Conservation (phyloP, 2,113 vertebrate species). For the Thryonomys swinderianus region DNA sequence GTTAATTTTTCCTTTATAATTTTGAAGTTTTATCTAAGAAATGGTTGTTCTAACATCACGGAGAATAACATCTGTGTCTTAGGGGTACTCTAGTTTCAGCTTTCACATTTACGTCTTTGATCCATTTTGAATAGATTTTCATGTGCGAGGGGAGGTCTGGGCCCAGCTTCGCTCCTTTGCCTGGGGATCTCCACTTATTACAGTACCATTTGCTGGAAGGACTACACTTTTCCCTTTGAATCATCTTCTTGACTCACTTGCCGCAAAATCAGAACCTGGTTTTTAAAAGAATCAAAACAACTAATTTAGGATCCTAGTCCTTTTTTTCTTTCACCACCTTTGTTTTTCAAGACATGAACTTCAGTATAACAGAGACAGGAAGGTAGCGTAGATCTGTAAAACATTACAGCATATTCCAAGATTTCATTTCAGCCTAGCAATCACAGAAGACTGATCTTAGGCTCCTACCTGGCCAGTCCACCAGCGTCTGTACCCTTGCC, state of each 20-base stretch:
- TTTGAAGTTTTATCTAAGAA: conserved; percentile 8
- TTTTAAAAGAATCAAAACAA: not conserved
- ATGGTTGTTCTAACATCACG: not conserved
- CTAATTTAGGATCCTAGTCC: not conserved
- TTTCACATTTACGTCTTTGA: not conserved
- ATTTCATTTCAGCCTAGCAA: not conserved
- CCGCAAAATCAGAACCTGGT: not conserved
- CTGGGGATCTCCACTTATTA: not conserved
- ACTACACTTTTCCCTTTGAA: not conserved
- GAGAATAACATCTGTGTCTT: not conserved
- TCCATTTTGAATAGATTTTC: conserved; percentile 20
- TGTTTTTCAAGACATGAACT: conserved; percentile 33
- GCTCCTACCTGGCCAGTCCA: not conserved
- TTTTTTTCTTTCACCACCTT: not conserved
- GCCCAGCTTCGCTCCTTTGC: not conserved
- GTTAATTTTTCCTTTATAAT: not conserved
- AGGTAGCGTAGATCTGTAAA: not conserved
- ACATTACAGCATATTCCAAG: not conserved
- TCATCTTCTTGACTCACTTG: not conserved
- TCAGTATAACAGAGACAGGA: conserved; percentile 19
- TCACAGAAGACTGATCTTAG: not conserved
- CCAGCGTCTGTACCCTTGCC: not conserved
- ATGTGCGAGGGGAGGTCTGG: not conserved
- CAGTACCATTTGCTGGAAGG: not conserved
- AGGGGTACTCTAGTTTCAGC: conserved; percentile 9